Evolutionary conservation across 2,888 invertebrate species (phyloP), one percentile per base, ranked within the genome.

Genomic region (Archips xylosteana): DNA sequence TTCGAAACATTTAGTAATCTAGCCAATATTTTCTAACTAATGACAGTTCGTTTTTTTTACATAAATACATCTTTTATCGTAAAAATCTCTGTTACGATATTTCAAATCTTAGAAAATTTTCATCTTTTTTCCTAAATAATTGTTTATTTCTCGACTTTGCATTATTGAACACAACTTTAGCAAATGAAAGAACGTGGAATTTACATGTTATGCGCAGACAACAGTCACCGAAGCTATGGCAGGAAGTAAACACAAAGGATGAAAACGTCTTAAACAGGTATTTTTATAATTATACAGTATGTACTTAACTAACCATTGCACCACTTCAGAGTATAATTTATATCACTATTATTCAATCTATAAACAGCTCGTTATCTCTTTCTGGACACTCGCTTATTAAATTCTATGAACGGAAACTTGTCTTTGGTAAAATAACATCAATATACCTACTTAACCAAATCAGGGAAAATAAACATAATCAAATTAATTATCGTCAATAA

Each of bases 351-450:
- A 69, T 60, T 75, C 76, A 77, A 83, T 80, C 83, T 87, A 87
- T 81, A 82, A 81, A 79, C 78, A 83, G 80, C 84, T 84, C 84
- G 81, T 81, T 79, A 65, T 65, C 64, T 64, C 74, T 42, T 70
- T 73, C 60, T 79, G 82, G 83, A 83, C 79, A 84, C 79, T 81
- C 81, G 83, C 85, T 82, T 79, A 78, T 80, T 82, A 82, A 83
- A 87, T 82, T 81, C 78, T 82, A 80, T 84, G 80, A 91, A 91
- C 85, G 83, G 86, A 89, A 92, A 88, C 88, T 88, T 89, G 89
- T 94, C 94, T 94, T 94, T 94, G 94, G 94, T 89, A 92, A 90
- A 87, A 87, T 84, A 89, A 89, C 87, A 87, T 85, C 83, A 84
- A 85, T 79, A 82, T 79, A 79, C 76, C 76, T 76, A 74, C 82